A percentile compares a stretch with the other conserved stretches of the same genome.
Evolutionary conservation across 1,140 invertebrate species (phyloP).

Genomic region (Tenebrio molitor): DNA sequence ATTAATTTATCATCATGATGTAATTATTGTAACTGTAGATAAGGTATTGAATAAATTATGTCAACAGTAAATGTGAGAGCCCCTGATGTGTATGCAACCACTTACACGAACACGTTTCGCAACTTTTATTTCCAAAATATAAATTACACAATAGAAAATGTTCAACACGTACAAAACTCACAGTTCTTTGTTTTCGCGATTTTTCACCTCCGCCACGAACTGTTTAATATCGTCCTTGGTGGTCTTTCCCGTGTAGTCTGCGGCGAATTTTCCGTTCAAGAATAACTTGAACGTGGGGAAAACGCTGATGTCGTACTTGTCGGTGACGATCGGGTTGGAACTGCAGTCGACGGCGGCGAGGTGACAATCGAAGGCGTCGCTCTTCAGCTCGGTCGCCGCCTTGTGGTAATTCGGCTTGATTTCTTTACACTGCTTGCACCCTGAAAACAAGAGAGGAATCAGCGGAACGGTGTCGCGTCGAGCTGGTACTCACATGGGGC

Average conservation of each 20-base stretch:
- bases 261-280: slow-evolving; percentile 73
- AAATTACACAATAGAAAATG: slow-evolving; percentile 4
- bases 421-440: slow-evolving; percentile 84
- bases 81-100: too few species aligned
- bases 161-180: neutral
- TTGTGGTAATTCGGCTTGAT: slow-evolving; percentile 78
- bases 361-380: slow-evolving; percentile 63
- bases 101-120: too few species aligned
- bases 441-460: slow-evolving; percentile 69
- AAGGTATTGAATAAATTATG: slow-evolving; percentile 14
- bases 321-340: slow-evolving; percentile 70
- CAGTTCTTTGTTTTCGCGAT: slow-evolving; percentile 16
- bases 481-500: slow-evolving; percentile 77
- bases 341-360: slow-evolving; percentile 81
- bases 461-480: too few species aligned
- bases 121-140: slow-evolving; percentile 31
- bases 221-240: slow-evolving; percentile 70
- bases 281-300: slow-evolving; percentile 83
- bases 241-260: slow-evolving; percentile 74
- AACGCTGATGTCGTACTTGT: slow-evolving; percentile 74
- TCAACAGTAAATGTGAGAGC: too few species aligned
- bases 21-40: slow-evolving; percentile 13
- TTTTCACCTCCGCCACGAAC: slow-evolving; percentile 65
- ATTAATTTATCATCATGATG: slow-evolving; percentile 19
- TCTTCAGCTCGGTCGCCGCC: slow-evolving; percentile 74